Percentiles rank a stretch among this genome's conserved stretches.
These are phyloP conservation scores for Emberiza fucata DNA, from an alignment of 2,113 vertebrate genomes.

Conservation along the genomic window DNA sequence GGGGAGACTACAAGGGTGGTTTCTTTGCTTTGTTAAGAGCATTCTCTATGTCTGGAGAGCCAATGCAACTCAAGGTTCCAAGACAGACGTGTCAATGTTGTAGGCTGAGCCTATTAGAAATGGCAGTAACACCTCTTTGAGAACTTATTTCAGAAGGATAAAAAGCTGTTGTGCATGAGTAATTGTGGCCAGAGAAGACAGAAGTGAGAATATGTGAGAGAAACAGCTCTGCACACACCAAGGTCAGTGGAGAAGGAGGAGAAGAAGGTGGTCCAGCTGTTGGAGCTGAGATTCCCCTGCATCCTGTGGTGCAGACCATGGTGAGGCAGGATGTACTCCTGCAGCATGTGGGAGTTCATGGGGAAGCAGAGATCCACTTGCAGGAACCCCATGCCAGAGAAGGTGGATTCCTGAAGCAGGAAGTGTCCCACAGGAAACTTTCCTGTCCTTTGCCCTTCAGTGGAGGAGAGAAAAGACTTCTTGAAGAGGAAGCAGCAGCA, in stretches of 20 bases:
- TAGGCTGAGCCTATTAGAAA: not conserved
- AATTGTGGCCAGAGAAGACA: not conserved
- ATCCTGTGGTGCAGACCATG: not conserved
- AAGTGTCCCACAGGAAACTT: not conserved
- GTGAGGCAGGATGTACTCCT: not conserved
- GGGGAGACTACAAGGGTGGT: not conserved
- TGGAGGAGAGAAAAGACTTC: not conserved
- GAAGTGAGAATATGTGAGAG: not conserved
- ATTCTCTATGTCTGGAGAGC: not conserved
- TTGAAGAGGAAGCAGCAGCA: not conserved
- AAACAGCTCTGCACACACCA: not conserved
- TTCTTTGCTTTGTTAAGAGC: not conserved
- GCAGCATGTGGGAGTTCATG: not conserved
- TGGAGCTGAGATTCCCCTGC: not conserved
- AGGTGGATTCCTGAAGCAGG: not conserved
- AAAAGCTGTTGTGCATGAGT: not conserved
- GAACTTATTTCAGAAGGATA: not conserved
- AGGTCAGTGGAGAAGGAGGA: not conserved
- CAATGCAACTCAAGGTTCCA: not conserved
- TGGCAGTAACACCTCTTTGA: not conserved
- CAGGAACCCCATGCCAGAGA: not conserved
- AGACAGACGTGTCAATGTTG: not conserved
- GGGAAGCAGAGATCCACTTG: not conserved
- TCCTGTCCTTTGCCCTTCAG: fast-evolving
- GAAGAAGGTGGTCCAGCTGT: not conserved